These are phyloP conservation scores for Periophthalmodon schlosseri DNA, from an alignment of 2,113 vertebrate species.

Conservation along the genomic window DNA sequence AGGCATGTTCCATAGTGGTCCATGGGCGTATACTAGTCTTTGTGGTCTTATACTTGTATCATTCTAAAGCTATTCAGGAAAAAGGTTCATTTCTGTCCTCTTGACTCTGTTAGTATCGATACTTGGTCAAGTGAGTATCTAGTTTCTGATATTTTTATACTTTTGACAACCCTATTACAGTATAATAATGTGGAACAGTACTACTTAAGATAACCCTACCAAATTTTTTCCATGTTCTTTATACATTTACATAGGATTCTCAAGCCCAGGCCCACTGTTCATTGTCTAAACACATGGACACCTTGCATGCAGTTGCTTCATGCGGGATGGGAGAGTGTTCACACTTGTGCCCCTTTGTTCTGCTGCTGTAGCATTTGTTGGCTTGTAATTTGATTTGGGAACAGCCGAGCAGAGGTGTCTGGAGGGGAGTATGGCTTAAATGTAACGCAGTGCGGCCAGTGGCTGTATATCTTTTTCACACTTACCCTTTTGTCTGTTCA, in stretches of 20 bases:
- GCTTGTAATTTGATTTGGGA: conserved; percentile 45
- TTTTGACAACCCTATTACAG: no score
- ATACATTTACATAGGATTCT: no score
- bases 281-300: conserved; percentile 4
- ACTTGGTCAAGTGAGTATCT: no score
- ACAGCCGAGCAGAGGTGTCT: conserved; percentile 26
- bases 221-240: no score
- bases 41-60: neutral
- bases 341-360: neutral
- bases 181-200: no score
- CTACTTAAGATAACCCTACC: no score
- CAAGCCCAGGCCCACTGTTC: neutral
- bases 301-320: conserved; percentile 34
- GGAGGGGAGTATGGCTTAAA: conserved; percentile 13
- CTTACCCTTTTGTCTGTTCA: conserved; percentile 1
- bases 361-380: conserved; percentile 14
- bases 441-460: conserved; percentile 11
- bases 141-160: no score
- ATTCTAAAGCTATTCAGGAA: neutral
- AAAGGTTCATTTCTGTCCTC: no score
- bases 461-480: neutral
- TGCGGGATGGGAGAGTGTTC: conserved; percentile 8
- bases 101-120: no score
- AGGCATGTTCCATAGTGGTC: no score
- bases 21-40: no score